These are phyloP conservation scores for Drosophila formosana DNA, from an alignment of 2,888 invertebrate genomes.

Conservation along the genomic window DNA sequence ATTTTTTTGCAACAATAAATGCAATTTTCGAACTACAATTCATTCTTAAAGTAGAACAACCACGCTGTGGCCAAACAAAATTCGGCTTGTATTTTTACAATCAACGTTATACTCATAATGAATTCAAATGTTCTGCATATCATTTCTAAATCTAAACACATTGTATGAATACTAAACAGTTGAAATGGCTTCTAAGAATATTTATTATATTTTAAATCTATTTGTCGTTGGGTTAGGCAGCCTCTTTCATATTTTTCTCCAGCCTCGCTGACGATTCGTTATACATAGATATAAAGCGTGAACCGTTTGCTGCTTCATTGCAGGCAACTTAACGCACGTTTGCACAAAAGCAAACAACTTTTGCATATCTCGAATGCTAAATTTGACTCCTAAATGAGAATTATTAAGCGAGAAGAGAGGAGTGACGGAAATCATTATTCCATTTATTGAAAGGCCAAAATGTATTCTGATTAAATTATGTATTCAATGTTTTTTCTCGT, in stretches of 20 bases:
- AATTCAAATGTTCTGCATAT: conserved; percentile 11
- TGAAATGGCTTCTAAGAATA: conserved; percentile 29
- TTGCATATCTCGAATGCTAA: conserved; percentile 27
- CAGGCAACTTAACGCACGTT: conserved; percentile 70
- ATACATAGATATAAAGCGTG: conserved; percentile 52
- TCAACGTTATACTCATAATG: neutral
- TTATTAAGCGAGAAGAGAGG: conserved; percentile 40
- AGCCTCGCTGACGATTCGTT: neutral
- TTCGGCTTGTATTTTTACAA: neutral
- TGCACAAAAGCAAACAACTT: conserved; percentile 54
- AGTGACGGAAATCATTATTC: conserved; percentile 42
- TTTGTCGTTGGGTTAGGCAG: conserved; percentile 36
- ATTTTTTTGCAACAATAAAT: too few species aligned
- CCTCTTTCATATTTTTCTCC: conserved; percentile 20
- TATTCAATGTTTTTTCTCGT: conserved; percentile 33
- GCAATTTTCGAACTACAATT: neutral
- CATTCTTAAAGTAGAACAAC: too few species aligned
- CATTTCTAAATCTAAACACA: conserved; percentile 21
- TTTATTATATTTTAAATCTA: conserved; percentile 45
- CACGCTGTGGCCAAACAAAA: neutral
- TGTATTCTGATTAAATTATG: conserved; percentile 58
- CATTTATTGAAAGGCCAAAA: conserved; percentile 40
- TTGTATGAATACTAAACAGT: conserved; percentile 24
- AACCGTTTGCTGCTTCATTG: conserved; percentile 67
- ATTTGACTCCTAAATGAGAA: conserved; percentile 17